Base-by-base conservation (phyloP, 2,888 invertebrate species). In the Coremacera marginata region DNA sequence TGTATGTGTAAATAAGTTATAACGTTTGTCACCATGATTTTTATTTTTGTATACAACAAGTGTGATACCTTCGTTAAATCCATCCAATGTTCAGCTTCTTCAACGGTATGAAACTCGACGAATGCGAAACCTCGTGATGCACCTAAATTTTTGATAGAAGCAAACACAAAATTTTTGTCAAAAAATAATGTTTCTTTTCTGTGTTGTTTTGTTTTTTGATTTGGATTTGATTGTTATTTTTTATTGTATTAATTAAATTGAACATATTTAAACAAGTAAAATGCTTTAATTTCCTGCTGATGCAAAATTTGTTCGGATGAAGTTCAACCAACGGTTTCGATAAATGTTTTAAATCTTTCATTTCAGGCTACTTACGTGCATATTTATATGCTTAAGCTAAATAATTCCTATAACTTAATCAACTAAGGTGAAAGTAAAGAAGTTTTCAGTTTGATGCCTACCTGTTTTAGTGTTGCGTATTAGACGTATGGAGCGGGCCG, bases 1-100 rank as follows among this genome's bases (percentile, higher is more conserved):
- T 1, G 7, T 71, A 37, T 57, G 57, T 55, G 60, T 55, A 51
- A 14, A 52, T 67, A 60, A 31, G 16, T 62, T 60, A 44, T 49
- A 49, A 25, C 44, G 8, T 49, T 62, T 49, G 37, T 72, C 25
- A 49, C 49, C 60, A 49, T 37, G 22, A 71, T 62, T 72, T 55
- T 55, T 63, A 44, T 55, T 52, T 74, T 5, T 74, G 62, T 73
- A 34, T 74, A 73, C 74, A 74, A 67, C 44, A 44, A 44, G 72
- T 78, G 84, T 84, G 88, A 86, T 88, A 88, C 88, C 88, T 96
- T 94, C 92, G 95, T 95, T 91, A 93, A 92, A 90, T 96, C 96
- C 95, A 97, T 96, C 96, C 96, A 96, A 89, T 93, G 93, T 89
- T 93, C 93, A 88, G 97, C 96, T 91, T 96, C 96, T 90, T 93